A percentile compares a stretch with the other conserved stretches of the same genome.
phyloP scores from a whole-genome alignment of 2,888 invertebrate species.

The Pogonocherus hispidulus region DNA sequence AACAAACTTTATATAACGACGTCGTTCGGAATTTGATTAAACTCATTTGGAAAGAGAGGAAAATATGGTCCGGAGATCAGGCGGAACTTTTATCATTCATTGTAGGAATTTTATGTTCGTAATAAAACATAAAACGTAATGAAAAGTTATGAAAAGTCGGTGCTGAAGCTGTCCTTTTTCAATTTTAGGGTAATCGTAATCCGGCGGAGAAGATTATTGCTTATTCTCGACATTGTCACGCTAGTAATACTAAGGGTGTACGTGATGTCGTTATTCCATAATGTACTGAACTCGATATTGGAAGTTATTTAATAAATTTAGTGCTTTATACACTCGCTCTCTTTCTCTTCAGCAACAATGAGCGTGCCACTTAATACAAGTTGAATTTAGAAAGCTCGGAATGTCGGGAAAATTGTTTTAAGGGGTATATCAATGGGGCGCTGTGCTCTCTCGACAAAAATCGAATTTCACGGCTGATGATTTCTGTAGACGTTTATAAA shows the following conservation, averaged over 20 bases:
- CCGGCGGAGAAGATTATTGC: neutral
- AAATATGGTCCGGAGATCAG: conserved; percentile 14
- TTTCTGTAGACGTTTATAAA: no score
- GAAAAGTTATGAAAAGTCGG: conserved; percentile 20
- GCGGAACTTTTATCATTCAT: conserved; percentile 20
- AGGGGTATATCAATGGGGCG: no score
- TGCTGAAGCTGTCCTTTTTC: conserved; percentile 8
- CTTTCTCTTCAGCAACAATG: neutral
- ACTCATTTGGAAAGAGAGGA: conserved; percentile 1
- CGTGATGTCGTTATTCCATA: neutral
- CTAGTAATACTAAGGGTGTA: neutral
- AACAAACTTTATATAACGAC: conserved; percentile 11
- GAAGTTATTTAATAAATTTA: neutral
- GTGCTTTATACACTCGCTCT: neutral
- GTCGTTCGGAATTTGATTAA: conserved; percentile 14
- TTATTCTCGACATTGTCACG: neutral
- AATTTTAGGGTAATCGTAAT: conserved; percentile 10
- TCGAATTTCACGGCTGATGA: no score
- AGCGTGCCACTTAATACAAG: neutral
- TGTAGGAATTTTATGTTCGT: conserved; percentile 19
- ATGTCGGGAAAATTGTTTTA: no score
- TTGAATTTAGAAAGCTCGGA: no score
- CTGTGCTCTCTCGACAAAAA: no score
- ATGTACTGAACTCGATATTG: neutral
- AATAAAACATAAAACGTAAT: conserved; percentile 25